A percentile compares a stretch with the other conserved stretches of the same genome.
phyloP scores from a whole-genome alignment of 1,140 invertebrate species.

The Gryon sp. region DNA sequence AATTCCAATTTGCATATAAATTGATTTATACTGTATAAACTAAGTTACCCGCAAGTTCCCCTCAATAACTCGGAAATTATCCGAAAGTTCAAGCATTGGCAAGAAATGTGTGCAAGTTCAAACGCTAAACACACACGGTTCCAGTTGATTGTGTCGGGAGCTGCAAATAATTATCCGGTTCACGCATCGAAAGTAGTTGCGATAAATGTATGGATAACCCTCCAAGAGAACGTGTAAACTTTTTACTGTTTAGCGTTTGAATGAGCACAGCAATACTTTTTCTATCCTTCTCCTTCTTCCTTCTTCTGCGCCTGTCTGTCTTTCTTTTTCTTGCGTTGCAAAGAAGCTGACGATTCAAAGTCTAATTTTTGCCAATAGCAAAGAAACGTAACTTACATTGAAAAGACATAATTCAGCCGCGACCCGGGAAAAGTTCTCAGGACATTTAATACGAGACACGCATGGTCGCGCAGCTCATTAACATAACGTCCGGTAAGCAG shows the following conservation, averaged over 20 bases:
- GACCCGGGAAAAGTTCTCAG: conserved; percentile 44
- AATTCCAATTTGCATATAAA: too few species aligned
- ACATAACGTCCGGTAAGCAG: conserved; percentile 60
- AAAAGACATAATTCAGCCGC: conserved; percentile 35
- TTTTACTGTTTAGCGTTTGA: conserved; percentile 11
- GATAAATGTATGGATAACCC: conserved; percentile 12
- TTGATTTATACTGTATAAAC: too few species aligned
- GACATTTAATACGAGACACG: conserved; percentile 60
- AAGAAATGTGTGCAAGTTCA: not conserved
- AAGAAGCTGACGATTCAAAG: too few species aligned
- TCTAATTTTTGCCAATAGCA: conserved; percentile 7
- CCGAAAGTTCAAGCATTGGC: not conserved
- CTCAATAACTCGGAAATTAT: not conserved
- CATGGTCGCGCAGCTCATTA: conserved; percentile 51
- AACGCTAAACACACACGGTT: conserved; percentile 22
- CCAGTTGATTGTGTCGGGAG: conserved; percentile 21
- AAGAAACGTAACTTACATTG: not conserved
- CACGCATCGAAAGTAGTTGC: conserved; percentile 27
- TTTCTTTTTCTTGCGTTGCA: too few species aligned
- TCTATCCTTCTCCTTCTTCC: too few species aligned
- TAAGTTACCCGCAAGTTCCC: too few species aligned
- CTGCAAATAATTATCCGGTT: conserved; percentile 43
- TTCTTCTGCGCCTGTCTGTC: not conserved
- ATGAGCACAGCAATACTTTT: too few species aligned
- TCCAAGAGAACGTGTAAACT: conserved; percentile 16